These are phyloP conservation scores for Leucophenga montana DNA, from an alignment of 2,888 invertebrate genomes.

Conservation along the genomic window DNA sequence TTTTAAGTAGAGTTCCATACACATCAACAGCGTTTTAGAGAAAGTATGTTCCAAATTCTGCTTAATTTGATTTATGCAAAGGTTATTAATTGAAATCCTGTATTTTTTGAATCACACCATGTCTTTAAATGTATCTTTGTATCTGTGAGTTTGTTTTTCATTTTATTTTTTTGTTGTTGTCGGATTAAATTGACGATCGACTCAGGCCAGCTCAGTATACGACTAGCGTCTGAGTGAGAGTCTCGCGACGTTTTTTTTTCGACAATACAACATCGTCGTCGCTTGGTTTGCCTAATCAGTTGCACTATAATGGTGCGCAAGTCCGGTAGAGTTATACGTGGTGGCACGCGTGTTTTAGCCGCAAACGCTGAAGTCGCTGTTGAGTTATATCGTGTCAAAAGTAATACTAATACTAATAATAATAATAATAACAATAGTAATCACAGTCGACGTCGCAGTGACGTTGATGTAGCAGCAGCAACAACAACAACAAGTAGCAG, in stretches of 20 bases:
- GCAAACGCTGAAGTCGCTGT: conserved; percentile 6
- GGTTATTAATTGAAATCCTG: no score
- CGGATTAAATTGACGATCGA: conserved; percentile 1
- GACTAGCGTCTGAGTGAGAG: background rate
- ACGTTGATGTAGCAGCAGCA: no score
- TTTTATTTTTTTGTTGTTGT: background rate
- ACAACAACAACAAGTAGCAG: no score
- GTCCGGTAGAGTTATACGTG: conserved; percentile 65
- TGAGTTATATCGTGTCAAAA: conserved; percentile 33
- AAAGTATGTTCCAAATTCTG: no score
- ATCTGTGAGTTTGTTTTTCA: background rate
- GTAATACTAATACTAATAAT: background rate
- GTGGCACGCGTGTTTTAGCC: conserved; percentile 49
- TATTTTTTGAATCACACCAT: background rate
- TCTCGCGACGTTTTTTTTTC: conserved; percentile 4
- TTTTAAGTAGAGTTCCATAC: no score
- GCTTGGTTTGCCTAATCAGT: conserved; percentile 60
- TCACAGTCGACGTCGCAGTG: background rate
- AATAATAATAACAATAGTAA: background rate
- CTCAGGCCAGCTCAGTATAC: no score
- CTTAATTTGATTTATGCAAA: no score
- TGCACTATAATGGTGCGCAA: conserved; percentile 66
- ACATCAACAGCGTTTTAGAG: no score
- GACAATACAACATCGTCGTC: conserved; percentile 9
- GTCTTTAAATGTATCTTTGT: no score